Evolutionary conservation across 1,140 invertebrate genomes (phyloP).

Genomic region (Saxidomus purpurata): DNA sequence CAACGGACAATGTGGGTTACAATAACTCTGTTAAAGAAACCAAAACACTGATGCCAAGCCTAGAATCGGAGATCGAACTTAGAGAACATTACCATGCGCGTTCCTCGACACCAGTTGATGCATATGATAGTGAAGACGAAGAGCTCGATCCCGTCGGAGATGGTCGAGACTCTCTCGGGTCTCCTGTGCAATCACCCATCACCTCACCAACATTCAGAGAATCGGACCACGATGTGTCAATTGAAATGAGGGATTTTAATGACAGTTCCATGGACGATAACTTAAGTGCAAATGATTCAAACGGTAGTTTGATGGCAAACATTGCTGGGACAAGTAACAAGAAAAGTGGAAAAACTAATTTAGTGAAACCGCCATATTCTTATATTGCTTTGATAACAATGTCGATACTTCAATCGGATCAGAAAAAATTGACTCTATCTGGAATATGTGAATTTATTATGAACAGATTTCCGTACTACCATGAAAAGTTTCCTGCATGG

Average conservation of each 20-base stretch:
- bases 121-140: slow-evolving; percentile 36
- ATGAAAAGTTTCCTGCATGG: slow-evolving; percentile 87
- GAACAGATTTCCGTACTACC: slow-evolving; percentile 94
- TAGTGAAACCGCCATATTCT: slow-evolving; percentile 98
- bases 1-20: neutral
- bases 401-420: slow-evolving; percentile 98
- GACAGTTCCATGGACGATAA: slow-evolving; percentile 55
- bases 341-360: slow-evolving; percentile 73
- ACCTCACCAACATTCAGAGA: slow-evolving; percentile 42
- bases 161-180: slow-evolving; percentile 48
- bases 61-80: neutral
- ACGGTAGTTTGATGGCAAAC: slow-evolving; percentile 42
- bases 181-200: slow-evolving; percentile 61
- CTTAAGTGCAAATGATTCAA: slow-evolving; percentile 39
- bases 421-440: slow-evolving; percentile 98
- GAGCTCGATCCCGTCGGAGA: slow-evolving; percentile 64
- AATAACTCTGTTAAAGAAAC: neutral
- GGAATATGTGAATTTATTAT: slow-evolving; percentile 99
- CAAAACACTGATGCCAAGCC: neutral
- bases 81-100: slow-evolving; percentile 41
- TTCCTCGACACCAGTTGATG: slow-evolving; percentile 54
- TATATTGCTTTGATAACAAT: slow-evolving; percentile 99
- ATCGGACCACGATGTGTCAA: slow-evolving; percentile 33
- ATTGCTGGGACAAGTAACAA: slow-evolving; percentile 67
- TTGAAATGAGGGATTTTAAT: slow-evolving; percentile 42